These are phyloP conservation scores for Oceanodroma leucorhoa DNA, from an alignment of 2,797 vertebrate species.

Conservation along the genomic window DNA sequence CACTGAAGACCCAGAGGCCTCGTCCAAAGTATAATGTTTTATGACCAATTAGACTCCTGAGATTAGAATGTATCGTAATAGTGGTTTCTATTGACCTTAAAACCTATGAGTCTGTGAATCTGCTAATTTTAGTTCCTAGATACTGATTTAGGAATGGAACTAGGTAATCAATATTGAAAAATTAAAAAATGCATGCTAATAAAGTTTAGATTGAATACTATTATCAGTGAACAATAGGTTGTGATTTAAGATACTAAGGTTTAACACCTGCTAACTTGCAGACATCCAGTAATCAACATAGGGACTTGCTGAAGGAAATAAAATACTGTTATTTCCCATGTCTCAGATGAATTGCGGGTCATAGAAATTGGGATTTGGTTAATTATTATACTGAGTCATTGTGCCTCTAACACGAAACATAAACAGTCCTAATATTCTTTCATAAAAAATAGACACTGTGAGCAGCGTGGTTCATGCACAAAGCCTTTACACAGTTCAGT, in stretches of 20 bases:
- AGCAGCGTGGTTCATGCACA: not conserved
- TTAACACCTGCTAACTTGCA: not conserved
- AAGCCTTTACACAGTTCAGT: not conserved
- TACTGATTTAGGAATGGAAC: not conserved
- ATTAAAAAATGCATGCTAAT: not conserved
- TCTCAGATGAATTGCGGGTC: not conserved
- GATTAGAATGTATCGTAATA: not conserved
- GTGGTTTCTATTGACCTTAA: not conserved
- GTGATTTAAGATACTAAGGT: not conserved
- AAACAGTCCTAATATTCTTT: not conserved
- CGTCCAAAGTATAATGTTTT: not conserved
- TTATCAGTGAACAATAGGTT: not conserved
- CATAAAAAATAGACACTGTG: rapidly evolving
- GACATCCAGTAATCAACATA: not conserved
- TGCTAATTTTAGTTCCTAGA: not conserved
- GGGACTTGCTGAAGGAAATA: not conserved
- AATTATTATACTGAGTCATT: not conserved
- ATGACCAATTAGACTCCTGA: not conserved
- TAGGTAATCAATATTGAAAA: not conserved
- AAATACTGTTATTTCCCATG: not conserved
- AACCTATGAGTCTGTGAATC: not conserved
- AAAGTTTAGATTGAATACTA: not conserved
- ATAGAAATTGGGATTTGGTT: not conserved
- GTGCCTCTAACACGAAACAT: not conserved
- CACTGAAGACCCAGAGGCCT: not conserved